Conservation (phyloP, 2,797 vertebrate genomes). For the Parauchenoglanis punctatus region DNA sequence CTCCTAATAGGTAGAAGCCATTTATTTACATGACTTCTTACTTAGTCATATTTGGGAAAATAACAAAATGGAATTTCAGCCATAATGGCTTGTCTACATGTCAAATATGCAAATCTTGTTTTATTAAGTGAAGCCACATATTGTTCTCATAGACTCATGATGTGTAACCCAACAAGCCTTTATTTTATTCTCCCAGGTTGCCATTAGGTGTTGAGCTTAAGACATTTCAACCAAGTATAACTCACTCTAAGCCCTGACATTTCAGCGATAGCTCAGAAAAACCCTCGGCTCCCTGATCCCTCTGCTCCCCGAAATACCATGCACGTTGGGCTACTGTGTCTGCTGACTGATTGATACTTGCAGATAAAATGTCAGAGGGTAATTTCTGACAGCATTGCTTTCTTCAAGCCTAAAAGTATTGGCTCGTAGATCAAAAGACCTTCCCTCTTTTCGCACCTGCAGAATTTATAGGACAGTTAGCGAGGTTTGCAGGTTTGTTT, state of each 20-base stretch:
- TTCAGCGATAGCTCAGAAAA: conserved; percentile 49
- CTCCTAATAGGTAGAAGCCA: not conserved
- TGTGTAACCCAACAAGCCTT: conserved; percentile 13
- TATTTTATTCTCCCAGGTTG: not conserved
- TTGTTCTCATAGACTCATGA: conserved; percentile 7
- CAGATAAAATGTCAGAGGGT: conserved; percentile 73
- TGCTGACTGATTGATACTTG: conserved; percentile 67
- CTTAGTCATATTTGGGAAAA: not conserved
- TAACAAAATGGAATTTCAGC: not conserved
- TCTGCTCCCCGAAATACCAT: conserved; percentile 45
- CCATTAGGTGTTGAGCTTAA: conserved; percentile 36
- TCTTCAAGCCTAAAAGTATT: conserved; percentile 44
- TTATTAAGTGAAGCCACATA: not conserved
- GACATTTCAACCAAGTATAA: conserved; percentile 53
- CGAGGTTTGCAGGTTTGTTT: conserved; percentile 62
- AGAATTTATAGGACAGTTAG: conserved; percentile 65
- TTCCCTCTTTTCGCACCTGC: conserved; percentile 54
- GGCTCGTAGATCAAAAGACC: conserved; percentile 66
- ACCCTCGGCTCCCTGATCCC: conserved; percentile 46
- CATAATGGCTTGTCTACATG: not conserved
- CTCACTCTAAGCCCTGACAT: conserved; percentile 51
- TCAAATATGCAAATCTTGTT: not conserved
- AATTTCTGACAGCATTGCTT: conserved; percentile 49
- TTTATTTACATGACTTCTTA: not conserved
- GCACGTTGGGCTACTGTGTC: conserved; percentile 48